Base-by-base conservation (phyloP, 2,797 vertebrate species). In the Ctenochaetus hawaiiensis region DNA sequence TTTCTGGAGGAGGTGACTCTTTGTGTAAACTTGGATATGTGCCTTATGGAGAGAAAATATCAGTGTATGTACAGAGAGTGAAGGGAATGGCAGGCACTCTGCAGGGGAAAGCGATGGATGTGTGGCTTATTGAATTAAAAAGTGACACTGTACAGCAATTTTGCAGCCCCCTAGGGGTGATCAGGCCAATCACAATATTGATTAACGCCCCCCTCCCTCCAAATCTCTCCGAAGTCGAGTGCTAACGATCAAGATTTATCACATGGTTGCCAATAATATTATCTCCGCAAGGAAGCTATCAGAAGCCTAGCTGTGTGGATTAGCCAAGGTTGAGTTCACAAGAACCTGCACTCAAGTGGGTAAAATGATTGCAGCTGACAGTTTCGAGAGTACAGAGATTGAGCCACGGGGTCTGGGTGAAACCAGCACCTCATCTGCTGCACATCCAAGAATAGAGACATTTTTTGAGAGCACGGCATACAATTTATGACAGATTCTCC, bases 241-340 rank as follows among this genome's bases (percentile, higher is more conserved):
- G 54, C 68, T 82, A 87, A 85, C 63, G 45, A 87, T 87, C 74
- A 76, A 79, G 77, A 88, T 90, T 87, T 78, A 89, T 87, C 81
- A 78, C 85, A 79, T 64, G 67, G 60, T 68, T 77, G 76, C 79
- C 75, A 73, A 80, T 83, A 78, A 87, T 86, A 85, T 84, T 74
- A 84, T 86, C 78, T 87, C 62, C 63, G 67, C 74, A 59, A 77
- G 68, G 83, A 82, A 80, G 75, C 83, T 61, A 77, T 88, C 75
- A 71, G 80, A 78, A 30, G 71, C 22, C 75, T 66, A 59, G 70
- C 77, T 66, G 51, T 84, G 81, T 52, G 78, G 87, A 90, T 89
- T 89, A 91, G 81, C 79, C 72, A 75, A 76, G 83, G 84, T 78
- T 91, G 82, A 85, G 69, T 88, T 88, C 82, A 81, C 82, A 81